Evolutionary conservation across 2,797 vertebrate species (phyloP).

Genomic region (Sitta carolinensis): DNA sequence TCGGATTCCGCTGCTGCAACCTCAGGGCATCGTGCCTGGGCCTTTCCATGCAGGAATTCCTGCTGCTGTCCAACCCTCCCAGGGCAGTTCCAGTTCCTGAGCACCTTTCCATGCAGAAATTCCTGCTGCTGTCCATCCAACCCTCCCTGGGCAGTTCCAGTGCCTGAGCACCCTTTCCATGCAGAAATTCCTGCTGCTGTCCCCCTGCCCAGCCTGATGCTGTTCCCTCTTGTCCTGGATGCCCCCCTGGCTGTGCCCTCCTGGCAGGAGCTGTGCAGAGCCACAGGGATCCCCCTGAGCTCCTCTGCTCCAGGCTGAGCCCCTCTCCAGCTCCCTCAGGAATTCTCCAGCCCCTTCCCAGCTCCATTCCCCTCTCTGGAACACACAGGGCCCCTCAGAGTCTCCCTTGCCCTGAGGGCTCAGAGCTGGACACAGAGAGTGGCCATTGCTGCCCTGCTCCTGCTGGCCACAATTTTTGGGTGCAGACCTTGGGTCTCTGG

Average conservation of each 20-base stretch:
- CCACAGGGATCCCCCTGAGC: not conserved
- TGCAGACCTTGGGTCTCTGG: not conserved
- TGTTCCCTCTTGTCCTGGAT: not conserved
- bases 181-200: too few species aligned
- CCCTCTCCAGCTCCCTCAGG: not conserved
- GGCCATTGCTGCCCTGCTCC: not conserved
- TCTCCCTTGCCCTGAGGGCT: not conserved
- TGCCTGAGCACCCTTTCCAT: too few species aligned
- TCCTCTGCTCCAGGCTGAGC: not conserved
- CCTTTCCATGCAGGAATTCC: too few species aligned
- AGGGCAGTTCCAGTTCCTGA: not conserved
- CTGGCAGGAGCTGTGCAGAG: not conserved
- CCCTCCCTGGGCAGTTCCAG: too few species aligned
- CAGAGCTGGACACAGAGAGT: not conserved
- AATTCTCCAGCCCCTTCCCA: not conserved
- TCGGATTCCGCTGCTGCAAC: too few species aligned
- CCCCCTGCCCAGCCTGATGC: not conserved
- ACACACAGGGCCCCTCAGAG: too few species aligned
- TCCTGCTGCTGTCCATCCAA: not conserved
- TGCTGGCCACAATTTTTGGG: not conserved
- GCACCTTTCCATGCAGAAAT: not conserved
- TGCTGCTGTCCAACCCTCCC: not conserved
- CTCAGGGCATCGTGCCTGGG: too few species aligned
- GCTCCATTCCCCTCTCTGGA: accelerated
- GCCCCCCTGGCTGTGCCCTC: not conserved